Evolutionary conservation across 2,113 vertebrate species (phyloP).

Genomic region (Upupa epops): DNA sequence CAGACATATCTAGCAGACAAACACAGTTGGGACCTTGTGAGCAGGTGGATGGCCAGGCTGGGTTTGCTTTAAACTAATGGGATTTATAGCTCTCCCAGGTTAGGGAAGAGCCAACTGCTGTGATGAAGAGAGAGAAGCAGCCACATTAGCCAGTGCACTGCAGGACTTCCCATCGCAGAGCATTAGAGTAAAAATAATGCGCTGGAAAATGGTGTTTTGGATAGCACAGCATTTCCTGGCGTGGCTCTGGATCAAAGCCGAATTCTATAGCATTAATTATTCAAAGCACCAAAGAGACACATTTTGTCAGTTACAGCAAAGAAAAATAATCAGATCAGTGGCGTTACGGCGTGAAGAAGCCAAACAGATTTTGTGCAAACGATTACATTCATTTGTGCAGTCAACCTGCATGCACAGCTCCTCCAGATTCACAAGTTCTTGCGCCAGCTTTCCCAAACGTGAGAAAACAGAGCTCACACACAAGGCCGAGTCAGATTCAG

Average conservation of each 20-base stretch:
- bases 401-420: background rate
- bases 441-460: background rate
- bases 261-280: conserved; percentile 29
- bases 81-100: background rate
- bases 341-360: background rate
- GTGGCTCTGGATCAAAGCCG: background rate
- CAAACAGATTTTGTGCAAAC: conserved; percentile 19
- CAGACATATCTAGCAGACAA: background rate
- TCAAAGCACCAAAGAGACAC: background rate
- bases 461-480: background rate
- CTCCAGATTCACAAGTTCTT: background rate
- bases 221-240: background rate
- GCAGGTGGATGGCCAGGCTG: background rate
- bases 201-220: background rate
- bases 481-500: background rate
- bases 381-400: conserved; percentile 34
- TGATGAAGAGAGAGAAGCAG: background rate
- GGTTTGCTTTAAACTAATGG: background rate
- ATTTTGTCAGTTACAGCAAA: conserved; percentile 18
- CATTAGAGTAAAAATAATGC: conserved; percentile 12
- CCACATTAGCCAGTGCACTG: background rate
- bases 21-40: background rate
- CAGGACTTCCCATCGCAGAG: background rate
- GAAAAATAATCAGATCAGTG: background rate
- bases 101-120: conserved; percentile 4